Evolutionary conservation across 2,797 vertebrate species (phyloP).

Genomic region (Gadopsis marmoratus): DNA sequence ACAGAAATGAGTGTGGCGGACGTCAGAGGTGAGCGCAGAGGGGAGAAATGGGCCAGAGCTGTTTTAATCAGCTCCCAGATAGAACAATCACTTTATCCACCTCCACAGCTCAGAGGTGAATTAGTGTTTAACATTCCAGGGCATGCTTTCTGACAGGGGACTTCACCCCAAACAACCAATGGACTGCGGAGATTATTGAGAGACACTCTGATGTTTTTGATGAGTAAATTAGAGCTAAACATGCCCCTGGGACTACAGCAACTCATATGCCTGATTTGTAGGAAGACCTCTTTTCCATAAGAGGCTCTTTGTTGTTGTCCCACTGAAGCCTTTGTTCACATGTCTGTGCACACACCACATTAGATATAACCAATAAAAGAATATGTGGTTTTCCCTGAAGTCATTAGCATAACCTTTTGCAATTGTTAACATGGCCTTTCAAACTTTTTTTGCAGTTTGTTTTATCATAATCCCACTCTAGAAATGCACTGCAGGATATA

Average conservation of each 20-base stretch:
- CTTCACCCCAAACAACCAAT: slow-evolving; percentile 77
- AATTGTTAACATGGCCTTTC: background rate
- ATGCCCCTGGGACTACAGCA: slow-evolving; percentile 73
- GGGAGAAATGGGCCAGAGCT: slow-evolving; percentile 71
- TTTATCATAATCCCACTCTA: background rate
- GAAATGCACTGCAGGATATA: background rate
- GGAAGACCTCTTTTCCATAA: slow-evolving; percentile 66
- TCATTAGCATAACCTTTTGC: background rate
- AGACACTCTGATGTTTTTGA: slow-evolving; percentile 82
- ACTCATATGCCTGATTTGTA: slow-evolving; percentile 67
- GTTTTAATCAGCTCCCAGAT: slow-evolving; percentile 85
- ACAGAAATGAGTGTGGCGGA: slow-evolving; percentile 83
- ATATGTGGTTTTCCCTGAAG: background rate
- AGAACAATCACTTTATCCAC: slow-evolving; percentile 85
- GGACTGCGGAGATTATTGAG: slow-evolving; percentile 76
- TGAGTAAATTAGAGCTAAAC: slow-evolving; percentile 82
- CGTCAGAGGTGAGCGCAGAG: slow-evolving; percentile 81
- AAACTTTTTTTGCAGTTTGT: slow-evolving; percentile 5
- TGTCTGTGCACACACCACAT: slow-evolving; percentile 20
- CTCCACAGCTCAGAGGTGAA: slow-evolving; percentile 82
- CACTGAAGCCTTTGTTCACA: slow-evolving; percentile 65
- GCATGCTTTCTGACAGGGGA: slow-evolving; percentile 81
- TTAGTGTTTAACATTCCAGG: slow-evolving; percentile 87
- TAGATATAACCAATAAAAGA: slow-evolving; percentile 4
- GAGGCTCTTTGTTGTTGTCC: slow-evolving; percentile 59